These are phyloP conservation scores for Zaprionus vittiger DNA, from an alignment of 1,140 invertebrate species.

Conservation along the genomic window DNA sequence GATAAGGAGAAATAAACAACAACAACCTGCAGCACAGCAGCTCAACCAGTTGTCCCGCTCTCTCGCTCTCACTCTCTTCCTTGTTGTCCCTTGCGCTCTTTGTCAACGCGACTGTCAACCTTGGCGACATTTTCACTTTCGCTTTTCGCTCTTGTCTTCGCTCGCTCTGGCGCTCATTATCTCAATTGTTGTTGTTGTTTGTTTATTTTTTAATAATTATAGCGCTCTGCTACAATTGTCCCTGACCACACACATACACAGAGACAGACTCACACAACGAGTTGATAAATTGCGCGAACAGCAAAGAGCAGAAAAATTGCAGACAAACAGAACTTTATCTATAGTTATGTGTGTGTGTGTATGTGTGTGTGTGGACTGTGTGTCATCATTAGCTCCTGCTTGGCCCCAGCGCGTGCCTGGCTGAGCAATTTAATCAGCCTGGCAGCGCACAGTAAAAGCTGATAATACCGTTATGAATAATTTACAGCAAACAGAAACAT, in stretches of 20 bases:
- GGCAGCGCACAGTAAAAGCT: conserved; percentile 64
- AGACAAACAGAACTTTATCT: conserved; percentile 17
- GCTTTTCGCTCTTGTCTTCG: conserved; percentile 47
- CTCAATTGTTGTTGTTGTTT: conserved; percentile 61
- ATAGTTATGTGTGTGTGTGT: conserved; percentile 14
- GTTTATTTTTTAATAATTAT: conserved; percentile 78
- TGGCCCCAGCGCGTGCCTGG: conserved; percentile 37
- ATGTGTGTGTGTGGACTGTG: conserved; percentile 12
- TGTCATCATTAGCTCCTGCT: conserved; percentile 52
- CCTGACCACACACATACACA: conserved; percentile 63
- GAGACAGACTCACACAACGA: conserved; percentile 33
- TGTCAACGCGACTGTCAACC: conserved; percentile 49
- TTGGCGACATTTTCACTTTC: conserved; percentile 66
- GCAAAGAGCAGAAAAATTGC: conserved; percentile 48
- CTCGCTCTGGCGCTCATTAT: conserved; percentile 66
- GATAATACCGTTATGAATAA: conserved; percentile 81
- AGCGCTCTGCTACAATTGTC: conserved; percentile 68
- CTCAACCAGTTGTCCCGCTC: not conserved
- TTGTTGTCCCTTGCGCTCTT: conserved; percentile 14
- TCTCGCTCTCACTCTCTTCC: not conserved
- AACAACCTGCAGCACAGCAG: conserved; percentile 15
- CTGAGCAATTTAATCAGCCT: conserved; percentile 75
- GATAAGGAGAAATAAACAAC: conserved; percentile 43
- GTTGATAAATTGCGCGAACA: conserved; percentile 71
- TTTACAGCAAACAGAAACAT: conserved; percentile 55